These are phyloP conservation scores for Spongilla lacustris DNA, from an alignment of 37 sponge, comb jelly and placozoan species.

Conservation along the genomic window DNA sequence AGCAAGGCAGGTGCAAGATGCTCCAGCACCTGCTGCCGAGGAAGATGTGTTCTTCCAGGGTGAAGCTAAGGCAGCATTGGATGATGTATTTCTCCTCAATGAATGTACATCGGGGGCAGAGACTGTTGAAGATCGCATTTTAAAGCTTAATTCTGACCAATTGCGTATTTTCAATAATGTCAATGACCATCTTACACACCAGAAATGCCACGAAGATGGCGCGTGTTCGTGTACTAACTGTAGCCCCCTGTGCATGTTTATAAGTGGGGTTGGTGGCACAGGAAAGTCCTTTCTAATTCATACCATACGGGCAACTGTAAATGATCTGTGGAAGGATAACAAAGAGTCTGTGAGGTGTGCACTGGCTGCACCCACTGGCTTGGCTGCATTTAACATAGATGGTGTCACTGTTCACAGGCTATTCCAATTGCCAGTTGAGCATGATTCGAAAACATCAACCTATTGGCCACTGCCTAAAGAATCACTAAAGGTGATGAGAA, in stretches of 20 bases:
- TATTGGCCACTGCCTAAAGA: conserved; percentile 32
- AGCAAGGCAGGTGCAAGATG: conserved; percentile 23
- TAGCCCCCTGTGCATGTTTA: conserved; percentile 28
- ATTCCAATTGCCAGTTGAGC: conserved; percentile 59
- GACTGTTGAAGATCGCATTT: conserved; percentile 22
- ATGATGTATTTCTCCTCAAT: conserved; percentile 13
- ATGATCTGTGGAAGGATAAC: background rate
- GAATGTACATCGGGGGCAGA: background rate
- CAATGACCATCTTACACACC: conserved; percentile 4
- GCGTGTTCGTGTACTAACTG: background rate
- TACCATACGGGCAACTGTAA: conserved; percentile 20
- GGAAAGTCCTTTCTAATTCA: conserved; percentile 64
- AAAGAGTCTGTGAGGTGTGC: conserved; percentile 8
- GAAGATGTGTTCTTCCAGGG: conserved; percentile 44
- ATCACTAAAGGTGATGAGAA: conserved; percentile 19
- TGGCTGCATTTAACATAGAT: conserved; percentile 48
- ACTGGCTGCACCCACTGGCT: conserved; percentile 57
- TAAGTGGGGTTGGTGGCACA: conserved; percentile 57
- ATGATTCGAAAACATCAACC: conserved; percentile 24
- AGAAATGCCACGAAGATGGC: background rate
- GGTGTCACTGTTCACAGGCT: conserved; percentile 51
- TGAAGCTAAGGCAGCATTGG: conserved; percentile 49
- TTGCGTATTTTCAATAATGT: conserved; percentile 39
- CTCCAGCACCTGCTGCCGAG: conserved; percentile 12
- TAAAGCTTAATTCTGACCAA: conserved; percentile 65